Evolutionary conservation across 2,797 vertebrate species (phyloP).

Genomic region (Fundulus diaphanus): DNA sequence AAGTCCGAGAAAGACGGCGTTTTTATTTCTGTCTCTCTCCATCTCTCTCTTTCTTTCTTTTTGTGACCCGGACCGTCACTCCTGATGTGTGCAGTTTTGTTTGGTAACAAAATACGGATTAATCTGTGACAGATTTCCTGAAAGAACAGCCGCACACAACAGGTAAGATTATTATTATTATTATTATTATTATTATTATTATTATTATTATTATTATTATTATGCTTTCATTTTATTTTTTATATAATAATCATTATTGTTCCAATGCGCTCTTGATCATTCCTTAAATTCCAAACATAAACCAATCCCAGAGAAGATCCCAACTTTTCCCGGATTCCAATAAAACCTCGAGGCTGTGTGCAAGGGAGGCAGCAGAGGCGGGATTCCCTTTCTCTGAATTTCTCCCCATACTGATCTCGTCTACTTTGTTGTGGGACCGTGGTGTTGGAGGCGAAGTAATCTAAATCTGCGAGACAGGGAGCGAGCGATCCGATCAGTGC

Average conservation of each 20-base stretch:
- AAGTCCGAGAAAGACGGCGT: constrained; percentile 46
- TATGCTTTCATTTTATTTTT: constrained; percentile 6
- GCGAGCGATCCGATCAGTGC: constrained; percentile 57
- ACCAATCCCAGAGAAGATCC: background rate
- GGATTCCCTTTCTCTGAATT: constrained; percentile 66
- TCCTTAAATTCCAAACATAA: background rate
- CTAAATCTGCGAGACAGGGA: constrained; percentile 10
- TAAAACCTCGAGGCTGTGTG: constrained; percentile 12
- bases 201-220: constrained; percentile 4
- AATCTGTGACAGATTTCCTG: constrained; percentile 43
- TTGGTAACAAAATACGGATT: constrained; percentile 68
- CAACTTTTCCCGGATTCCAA: constrained; percentile 58
- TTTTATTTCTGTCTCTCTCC: background rate
- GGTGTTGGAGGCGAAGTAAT: constrained; percentile 56
- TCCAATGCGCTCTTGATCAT: background rate
- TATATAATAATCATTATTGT: constrained; percentile 3
- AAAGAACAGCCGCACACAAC: constrained; percentile 16
- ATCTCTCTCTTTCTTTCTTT: background rate
- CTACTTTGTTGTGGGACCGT: constrained; percentile 67
- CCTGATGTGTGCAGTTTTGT: constrained; percentile 56
- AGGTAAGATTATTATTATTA: constrained; percentile 55
- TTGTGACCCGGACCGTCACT: constrained; percentile 44
- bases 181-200: constrained; percentile 24
- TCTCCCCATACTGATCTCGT: constrained; percentile 52
- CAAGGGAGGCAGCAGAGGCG: background rate